Evolutionary conservation across 2,113 vertebrate genomes (phyloP), one percentile per base, ranked within the genome.

Genomic region (Sapayoa aenigma): DNA sequence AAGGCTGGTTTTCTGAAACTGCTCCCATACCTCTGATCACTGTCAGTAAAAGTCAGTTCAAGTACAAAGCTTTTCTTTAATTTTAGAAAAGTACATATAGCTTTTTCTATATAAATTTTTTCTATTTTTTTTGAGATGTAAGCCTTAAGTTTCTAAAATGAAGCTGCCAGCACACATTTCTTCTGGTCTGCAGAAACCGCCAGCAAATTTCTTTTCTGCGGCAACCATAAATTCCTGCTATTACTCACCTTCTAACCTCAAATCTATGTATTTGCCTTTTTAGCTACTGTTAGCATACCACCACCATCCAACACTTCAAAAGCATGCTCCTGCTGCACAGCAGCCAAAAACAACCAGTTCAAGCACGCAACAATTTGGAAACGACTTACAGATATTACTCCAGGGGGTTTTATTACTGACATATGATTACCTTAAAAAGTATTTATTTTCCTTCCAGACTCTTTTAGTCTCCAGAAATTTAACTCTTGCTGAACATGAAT

Each of bases 171-270:
- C 55, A 77, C 3, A 69, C 14, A 59, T 30, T 85, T 55, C 59
- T 88, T 85, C 55, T 91, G 15, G 68, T 77, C 50, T 63, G 39
- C 66, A 91, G 53, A 89, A 90, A 59, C 27, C 55, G 42, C 55
- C 47, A 93, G 44, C 35, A 33, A 14, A 31, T 37, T 71, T 82
- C 52, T 86, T 58, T 76, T 53, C 84, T 82, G 44, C 0, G 20
- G 62, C 42, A 94, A 55, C 47, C 22, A 39, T 62, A 71, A 90
- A 50, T 67, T 89, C 73, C 52, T 90, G 25, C 33, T 84, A 60
- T 80, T 94, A 89, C 47, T 90, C 47, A 90, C 87, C 69, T 94
- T 73, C 62, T 90, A 95, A 88, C 42, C 56, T 89, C 72, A 85
- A 76, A 91, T 62, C 31, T 76, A 50, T 1, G 0, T 71, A 46